These are phyloP conservation scores for Drosophila ercepeae DNA, from an alignment of 1,140 invertebrate species.

Conservation along the genomic window DNA sequence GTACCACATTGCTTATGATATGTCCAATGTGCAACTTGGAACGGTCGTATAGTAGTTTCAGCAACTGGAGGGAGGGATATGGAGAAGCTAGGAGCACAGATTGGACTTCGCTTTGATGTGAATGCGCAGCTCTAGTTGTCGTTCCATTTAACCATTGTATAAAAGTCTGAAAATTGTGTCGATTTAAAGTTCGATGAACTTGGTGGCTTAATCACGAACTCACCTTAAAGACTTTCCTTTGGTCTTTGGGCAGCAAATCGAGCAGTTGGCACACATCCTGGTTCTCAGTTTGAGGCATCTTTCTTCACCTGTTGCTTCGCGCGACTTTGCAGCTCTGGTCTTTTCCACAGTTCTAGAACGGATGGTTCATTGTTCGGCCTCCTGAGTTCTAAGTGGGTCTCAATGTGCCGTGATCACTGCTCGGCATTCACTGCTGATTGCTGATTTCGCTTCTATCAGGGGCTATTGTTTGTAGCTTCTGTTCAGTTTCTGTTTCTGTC, in stretches of 20 bases:
- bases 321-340: conserved; percentile 13
- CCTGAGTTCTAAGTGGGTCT: conserved; percentile 30
- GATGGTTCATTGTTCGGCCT: conserved; percentile 35
- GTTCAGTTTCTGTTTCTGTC: not conserved
- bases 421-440: conserved; percentile 19
- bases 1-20: conserved; percentile 41
- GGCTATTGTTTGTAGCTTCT: conserved; percentile 26
- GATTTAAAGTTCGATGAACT: not conserved
- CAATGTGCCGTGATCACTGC: conserved; percentile 2
- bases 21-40: conserved; percentile 53
- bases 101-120: conserved; percentile 28
- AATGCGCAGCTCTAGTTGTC: conserved; percentile 1
- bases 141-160: conserved; percentile 44
- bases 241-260: conserved; percentile 34
- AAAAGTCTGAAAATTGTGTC: conserved; percentile 27
- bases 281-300: conserved; percentile 22
- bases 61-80: conserved; percentile 59
- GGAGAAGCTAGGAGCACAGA: conserved; percentile 19
- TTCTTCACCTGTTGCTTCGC: conserved; percentile 24
- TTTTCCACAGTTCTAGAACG: conserved; percentile 2
- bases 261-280: conserved; percentile 38
- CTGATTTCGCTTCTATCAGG: conserved; percentile 21
- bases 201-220: not conserved
- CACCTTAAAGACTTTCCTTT: conserved; percentile 49
- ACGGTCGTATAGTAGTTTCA: conserved; percentile 27